Evolutionary conservation across 1,140 invertebrate species (phyloP).

Genomic region (Augochlora pura): DNA sequence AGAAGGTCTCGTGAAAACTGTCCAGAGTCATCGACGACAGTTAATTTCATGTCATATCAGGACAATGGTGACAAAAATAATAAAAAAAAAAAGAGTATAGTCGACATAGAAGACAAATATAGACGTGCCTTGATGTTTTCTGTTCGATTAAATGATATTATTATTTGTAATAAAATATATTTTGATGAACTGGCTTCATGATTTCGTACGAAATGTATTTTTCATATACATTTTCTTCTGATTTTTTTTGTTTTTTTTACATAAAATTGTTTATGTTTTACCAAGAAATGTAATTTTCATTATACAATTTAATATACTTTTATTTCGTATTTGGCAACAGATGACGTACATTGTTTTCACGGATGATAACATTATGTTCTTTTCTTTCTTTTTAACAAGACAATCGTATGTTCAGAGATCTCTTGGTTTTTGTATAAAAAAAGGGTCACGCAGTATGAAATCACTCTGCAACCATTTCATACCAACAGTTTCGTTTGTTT

Average conservation of each 20-base stretch:
- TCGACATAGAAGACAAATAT: slow-evolving; percentile 56
- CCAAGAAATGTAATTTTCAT: slow-evolving; percentile 1
- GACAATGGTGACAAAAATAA: slow-evolving; percentile 49
- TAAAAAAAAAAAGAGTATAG: neutral
- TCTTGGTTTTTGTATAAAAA: slow-evolving; percentile 59
- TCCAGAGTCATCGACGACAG: slow-evolving; percentile 19
- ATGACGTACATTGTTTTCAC: slow-evolving; percentile 59
- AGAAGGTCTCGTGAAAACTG: slow-evolving; percentile 7
- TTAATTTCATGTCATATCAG: slow-evolving; percentile 43
- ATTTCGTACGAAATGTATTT: slow-evolving; percentile 33
- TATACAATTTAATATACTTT: slow-evolving; percentile 49
- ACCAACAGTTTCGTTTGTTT: slow-evolving; percentile 40
- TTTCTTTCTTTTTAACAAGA: slow-evolving; percentile 39
- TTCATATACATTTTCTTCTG: neutral
- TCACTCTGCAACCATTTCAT: slow-evolving; percentile 49
- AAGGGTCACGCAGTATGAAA: slow-evolving; percentile 49
- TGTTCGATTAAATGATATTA: slow-evolving; percentile 56
- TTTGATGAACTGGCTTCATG: slow-evolving; percentile 14
- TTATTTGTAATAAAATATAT: slow-evolving; percentile 59
- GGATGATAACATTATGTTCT: slow-evolving; percentile 47
- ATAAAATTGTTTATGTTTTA: slow-evolving; percentile 26
- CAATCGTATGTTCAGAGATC: slow-evolving; percentile 50
- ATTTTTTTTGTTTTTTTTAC: slow-evolving; percentile 27
- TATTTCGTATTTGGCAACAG: slow-evolving; percentile 68
- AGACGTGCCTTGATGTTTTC: slow-evolving; percentile 71